Evolutionary conservation across 1,140 invertebrate species (phyloP).

Genomic region (Lepidurus arcticus): DNA sequence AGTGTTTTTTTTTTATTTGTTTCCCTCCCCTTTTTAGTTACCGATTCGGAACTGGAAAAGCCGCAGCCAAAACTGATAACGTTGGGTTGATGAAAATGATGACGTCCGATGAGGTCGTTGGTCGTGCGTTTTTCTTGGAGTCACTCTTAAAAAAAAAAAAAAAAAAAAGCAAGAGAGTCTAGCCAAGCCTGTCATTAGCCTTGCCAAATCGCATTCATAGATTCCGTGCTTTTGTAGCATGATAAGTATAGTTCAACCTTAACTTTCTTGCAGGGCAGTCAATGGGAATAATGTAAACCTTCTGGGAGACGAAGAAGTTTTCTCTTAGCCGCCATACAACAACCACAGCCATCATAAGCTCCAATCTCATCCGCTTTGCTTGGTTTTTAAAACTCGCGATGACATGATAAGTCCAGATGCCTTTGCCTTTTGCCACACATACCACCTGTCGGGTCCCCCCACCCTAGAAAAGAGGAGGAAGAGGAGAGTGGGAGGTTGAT

Average conservation of each 20-base stretch:
- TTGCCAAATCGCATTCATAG: background rate
- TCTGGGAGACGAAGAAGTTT: background rate
- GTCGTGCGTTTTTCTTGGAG: background rate
- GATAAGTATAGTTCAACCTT: background rate
- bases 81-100: background rate
- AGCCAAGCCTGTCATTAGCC: background rate
- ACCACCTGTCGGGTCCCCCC: background rate
- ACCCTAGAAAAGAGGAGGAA: background rate
- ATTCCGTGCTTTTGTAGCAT: background rate
- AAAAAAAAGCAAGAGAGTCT: background rate
- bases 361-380: conserved; percentile 13
- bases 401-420: conserved; percentile 21
- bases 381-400: conserved; percentile 13
- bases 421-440: conserved; percentile 9
- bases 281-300: background rate
- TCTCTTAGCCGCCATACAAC: background rate
- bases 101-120: background rate
- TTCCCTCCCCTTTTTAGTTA: too few species aligned
- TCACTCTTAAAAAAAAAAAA: background rate
- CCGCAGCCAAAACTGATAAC: background rate
- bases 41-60: background rate
- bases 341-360: conserved; percentile 17
- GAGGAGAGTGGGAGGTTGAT: background rate
- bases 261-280: background rate
- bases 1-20: background rate